Evolutionary conservation across 2,797 vertebrate genomes (phyloP), one percentile per base, ranked within the genome.

Genomic region (Darevskia nairensis): DNA sequence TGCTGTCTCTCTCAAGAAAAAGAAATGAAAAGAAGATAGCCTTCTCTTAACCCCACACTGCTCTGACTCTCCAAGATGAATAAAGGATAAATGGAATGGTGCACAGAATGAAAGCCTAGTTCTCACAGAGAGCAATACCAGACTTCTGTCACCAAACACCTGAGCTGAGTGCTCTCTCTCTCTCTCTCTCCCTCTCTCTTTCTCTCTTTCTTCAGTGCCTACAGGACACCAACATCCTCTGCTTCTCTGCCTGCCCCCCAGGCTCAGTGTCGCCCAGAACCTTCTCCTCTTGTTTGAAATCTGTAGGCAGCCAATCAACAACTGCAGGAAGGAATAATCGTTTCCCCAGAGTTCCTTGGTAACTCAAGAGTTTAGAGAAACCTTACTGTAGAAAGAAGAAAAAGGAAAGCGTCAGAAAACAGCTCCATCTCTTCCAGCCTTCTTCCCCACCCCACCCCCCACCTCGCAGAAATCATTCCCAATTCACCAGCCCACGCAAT

Each of bases 261-360:
- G 11, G 29, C 44, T 85, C 23, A 59, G 35, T 72, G 7, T 11
- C 39, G 2, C 44, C 39, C 21, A 80, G 29, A 75, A 41, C 21
- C 35, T 29, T 71, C 61, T 77, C 61, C 44, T 88, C 35, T 44
- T 71, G 9, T 77, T 19, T 69, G 27, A 71, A 71, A 82, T 80
- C 11, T 61, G 83, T 59, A 46, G 76, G 25, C 35, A 88, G 11
- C 23, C 29, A 64, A 35, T 64, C 29, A 85, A 66, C 32, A 77
- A 81, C 44, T 44, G 86, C 32, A 81, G 84, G 86, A 94, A 88
- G 88, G 88, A 82, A 93, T 90, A 80, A 90, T 93, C 86, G 74
- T 94, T 94, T 91, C 91, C 86, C 91, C 91, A 93, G 90, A 87
- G 88, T 93, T 93, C 85, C 90, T 94, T 94, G 91, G 90, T 93